phyloP scores from a whole-genome alignment of 1,140 invertebrate genomes.

The Sycophaga agraensis region DNA sequence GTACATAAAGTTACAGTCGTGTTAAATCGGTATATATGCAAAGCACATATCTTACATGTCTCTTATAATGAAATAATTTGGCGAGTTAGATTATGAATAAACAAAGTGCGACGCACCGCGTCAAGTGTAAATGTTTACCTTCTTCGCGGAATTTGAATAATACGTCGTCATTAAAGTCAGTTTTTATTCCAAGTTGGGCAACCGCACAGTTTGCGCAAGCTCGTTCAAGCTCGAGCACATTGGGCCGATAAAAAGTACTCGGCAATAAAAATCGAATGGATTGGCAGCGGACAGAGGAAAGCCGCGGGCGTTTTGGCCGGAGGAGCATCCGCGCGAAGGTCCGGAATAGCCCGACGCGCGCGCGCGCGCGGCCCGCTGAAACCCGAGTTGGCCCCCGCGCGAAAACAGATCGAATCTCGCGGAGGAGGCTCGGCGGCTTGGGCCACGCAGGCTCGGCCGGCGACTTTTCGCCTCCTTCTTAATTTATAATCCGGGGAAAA shows the following conservation, averaged over 20 bases:
- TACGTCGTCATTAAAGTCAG: slow-evolving; percentile 3
- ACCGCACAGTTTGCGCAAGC: slow-evolving; percentile 18
- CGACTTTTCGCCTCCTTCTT: slow-evolving; percentile 3
- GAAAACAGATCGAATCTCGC: too few species aligned
- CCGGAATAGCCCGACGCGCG: too few species aligned
- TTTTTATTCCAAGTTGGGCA: slow-evolving; percentile 17
- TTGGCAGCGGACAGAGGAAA: background rate
- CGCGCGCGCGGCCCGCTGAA: too few species aligned
- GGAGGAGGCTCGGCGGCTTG: too few species aligned
- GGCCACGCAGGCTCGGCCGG: too few species aligned
- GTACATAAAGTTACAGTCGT: too few species aligned
- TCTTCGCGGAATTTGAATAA: slow-evolving; percentile 9
- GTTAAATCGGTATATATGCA: too few species aligned
- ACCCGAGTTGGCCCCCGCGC: too few species aligned
- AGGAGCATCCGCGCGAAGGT: too few species aligned
- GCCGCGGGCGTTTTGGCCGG: background rate
- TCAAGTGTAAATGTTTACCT: background rate
- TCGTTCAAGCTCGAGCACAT: too few species aligned
- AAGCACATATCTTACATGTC: too few species aligned
- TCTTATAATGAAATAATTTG: too few species aligned
- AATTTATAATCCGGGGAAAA: slow-evolving; percentile 24
- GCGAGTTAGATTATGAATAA: background rate
- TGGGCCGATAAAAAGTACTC: slow-evolving; percentile 15
- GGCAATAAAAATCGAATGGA: slow-evolving; percentile 22
- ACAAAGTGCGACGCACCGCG: background rate